Evolutionary conservation across 2,113 vertebrate species (phyloP).

Genomic region (Hippocampus abdominalis): DNA sequence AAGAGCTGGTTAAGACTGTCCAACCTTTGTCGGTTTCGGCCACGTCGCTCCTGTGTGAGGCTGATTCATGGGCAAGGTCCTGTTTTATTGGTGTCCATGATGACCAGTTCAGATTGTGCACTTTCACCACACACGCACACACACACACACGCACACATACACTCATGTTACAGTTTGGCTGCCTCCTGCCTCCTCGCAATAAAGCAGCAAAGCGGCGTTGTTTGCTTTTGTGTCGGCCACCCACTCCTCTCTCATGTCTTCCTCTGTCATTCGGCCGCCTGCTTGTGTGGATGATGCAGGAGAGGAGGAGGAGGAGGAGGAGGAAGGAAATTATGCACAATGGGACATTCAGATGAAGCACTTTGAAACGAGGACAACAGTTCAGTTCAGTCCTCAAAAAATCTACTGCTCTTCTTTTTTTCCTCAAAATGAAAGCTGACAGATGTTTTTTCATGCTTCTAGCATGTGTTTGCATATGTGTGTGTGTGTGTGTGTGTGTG

Average conservation of each 20-base stretch:
- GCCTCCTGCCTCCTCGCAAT: background rate
- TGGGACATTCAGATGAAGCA: conserved; percentile 57
- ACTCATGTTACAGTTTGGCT: too few species aligned
- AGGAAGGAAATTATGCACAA: conserved; percentile 66
- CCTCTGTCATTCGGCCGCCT: background rate
- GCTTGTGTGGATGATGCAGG: background rate
- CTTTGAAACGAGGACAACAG: conserved; percentile 58
- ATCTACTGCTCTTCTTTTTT: conserved; percentile 5
- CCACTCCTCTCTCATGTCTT: background rate
- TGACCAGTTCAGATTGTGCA: background rate
- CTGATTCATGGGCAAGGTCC: background rate
- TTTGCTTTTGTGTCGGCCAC: background rate
- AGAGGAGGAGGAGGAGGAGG: background rate
- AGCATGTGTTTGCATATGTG: too few species aligned
- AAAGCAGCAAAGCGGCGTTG: background rate
- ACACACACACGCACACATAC: too few species aligned
- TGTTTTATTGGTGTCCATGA: background rate
- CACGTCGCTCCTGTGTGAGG: too few species aligned
- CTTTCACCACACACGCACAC: too few species aligned
- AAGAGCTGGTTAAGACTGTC: too few species aligned
- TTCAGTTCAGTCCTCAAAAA: conserved; percentile 17
- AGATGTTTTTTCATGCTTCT: background rate
- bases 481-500: too few species aligned
- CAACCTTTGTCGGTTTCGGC: background rate
- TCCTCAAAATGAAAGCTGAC: background rate